Evolutionary conservation across 2,797 vertebrate species (phyloP), one percentile per base, ranked within the genome.

Genomic region (Oophaga sylvatica): DNA sequence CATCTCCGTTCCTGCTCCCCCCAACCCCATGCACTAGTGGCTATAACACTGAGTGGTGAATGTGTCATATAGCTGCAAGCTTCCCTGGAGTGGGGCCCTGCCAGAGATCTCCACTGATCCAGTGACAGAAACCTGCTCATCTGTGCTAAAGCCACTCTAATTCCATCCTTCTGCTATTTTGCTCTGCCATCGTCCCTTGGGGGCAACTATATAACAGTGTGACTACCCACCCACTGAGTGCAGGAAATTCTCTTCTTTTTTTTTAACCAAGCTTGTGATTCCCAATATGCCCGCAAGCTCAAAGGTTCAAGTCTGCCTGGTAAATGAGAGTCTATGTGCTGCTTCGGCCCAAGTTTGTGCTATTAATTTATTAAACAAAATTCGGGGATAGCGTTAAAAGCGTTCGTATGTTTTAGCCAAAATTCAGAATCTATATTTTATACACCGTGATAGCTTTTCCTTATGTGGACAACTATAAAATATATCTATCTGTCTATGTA

Each of bases 161-260:
- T 95, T 95, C 95, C 94, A 94, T 95, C 94, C 94, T 94, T 94
- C 94, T 95, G 94, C 94, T 95, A 94, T 94, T 95, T 95, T 95
- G 95, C 94, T 94, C 94, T 95, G 95, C 94, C 95, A 95, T 95
- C 94, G 93, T 94, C 95, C 95, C 94, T 94, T 94, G 94, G 95
- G 95, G 95, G 94, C 92, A 95, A 92, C 95, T 94, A 95, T 92
- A 94, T 94, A 95, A 95, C 95, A 93, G 94, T 95, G 94, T 95
- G 95, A 95, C 95, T 95, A 95, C 94, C 95, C 95, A 95, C 95
- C 94, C 94, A 96, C 94, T 93, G 94, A 95, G 94, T 95, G 93
- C 94, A 94, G 94, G 94, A 94, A 95, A 95, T 94, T 95, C 94
- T 91, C 93, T 94, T 94, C 94, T 95, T 94, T 94, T 94, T 95